A percentile compares a stretch with the other conserved stretches of the same genome.
Conservation (phyloP, 2,113 vertebrate species). For the Odocoileus hemionus region DNA sequence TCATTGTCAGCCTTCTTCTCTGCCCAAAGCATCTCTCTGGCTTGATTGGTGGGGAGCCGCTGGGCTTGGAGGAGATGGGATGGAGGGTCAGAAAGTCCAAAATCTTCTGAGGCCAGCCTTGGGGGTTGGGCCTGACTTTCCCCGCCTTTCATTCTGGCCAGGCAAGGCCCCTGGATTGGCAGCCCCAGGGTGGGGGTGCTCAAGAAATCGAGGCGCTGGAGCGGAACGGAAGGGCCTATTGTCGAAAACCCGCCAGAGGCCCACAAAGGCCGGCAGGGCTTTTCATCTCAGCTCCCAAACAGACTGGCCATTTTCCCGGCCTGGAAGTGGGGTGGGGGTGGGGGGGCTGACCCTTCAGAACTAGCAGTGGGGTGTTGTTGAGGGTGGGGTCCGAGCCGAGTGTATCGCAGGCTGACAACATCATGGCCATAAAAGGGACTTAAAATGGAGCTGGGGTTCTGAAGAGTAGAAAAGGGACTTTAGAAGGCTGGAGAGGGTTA, state of each 20-base stretch:
- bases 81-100: slow-evolving; percentile 49
- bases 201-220: slow-evolving; percentile 62
- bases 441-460: slow-evolving; percentile 26
- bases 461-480: background rate
- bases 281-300: slow-evolving; percentile 73
- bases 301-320: slow-evolving; percentile 75
- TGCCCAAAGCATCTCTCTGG: slow-evolving; percentile 42
- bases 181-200: slow-evolving; percentile 62
- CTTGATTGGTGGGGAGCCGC: slow-evolving; percentile 28
- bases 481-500: background rate
- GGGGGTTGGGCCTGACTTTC: slow-evolving; percentile 46
- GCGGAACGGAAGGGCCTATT: slow-evolving; percentile 75
- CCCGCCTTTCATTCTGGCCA: slow-evolving; percentile 52
- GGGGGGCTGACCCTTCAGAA: slow-evolving; percentile 24
- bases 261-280: slow-evolving; percentile 70
- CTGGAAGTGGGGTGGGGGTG: background rate
- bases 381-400: background rate
- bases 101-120: slow-evolving; percentile 53
- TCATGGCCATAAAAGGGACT: slow-evolving; percentile 1
- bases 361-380: slow-evolving; percentile 16
- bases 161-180: slow-evolving; percentile 66
- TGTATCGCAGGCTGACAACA: background rate
- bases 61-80: slow-evolving; percentile 26
- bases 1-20: slow-evolving; percentile 1
- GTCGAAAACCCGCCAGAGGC: slow-evolving; percentile 73